Evolutionary conservation across 53 echinoderm and acorn worm species (phyloP).

Genomic region (Hippasteria phrygiana): DNA sequence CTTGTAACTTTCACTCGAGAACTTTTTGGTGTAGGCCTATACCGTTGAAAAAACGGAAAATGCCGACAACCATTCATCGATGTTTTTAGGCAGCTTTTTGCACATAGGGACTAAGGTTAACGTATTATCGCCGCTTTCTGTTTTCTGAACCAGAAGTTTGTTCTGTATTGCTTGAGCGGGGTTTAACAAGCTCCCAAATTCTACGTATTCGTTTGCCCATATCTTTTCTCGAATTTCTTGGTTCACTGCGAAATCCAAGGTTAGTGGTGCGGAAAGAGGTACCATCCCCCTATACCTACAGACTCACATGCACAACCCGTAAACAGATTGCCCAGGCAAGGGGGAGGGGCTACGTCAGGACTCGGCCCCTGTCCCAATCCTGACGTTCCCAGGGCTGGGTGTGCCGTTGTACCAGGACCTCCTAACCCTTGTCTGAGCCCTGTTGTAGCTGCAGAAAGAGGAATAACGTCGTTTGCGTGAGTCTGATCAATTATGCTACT

Average conservation of each 20-base stretch:
- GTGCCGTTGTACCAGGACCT: background rate
- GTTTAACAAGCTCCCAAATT: background rate
- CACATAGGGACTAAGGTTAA: background rate
- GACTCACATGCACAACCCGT: too few species aligned
- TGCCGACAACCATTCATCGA: background rate
- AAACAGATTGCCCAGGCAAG: background rate
- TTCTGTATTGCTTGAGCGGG: background rate
- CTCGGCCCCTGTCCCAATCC: background rate
- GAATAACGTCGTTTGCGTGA: too few species aligned
- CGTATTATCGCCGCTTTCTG: background rate
- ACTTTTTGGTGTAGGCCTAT: background rate
- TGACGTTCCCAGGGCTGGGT: background rate
- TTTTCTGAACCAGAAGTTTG: background rate
- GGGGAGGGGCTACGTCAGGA: background rate
- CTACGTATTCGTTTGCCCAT: conserved; percentile 7
- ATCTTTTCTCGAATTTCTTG: background rate
- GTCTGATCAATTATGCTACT: too few species aligned
- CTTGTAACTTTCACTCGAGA: background rate
- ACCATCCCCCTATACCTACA: too few species aligned
- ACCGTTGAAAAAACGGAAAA: conserved; percentile 6
- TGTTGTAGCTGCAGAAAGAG: background rate
- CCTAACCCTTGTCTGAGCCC: background rate
- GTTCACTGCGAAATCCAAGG: background rate
- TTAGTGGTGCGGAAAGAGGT: background rate
- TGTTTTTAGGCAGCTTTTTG: conserved; percentile 5